Evolutionary conservation across 2,113 vertebrate species (phyloP), one percentile per base, ranked within the genome.

Genomic region (Tragelaphus strepsiceros): DNA sequence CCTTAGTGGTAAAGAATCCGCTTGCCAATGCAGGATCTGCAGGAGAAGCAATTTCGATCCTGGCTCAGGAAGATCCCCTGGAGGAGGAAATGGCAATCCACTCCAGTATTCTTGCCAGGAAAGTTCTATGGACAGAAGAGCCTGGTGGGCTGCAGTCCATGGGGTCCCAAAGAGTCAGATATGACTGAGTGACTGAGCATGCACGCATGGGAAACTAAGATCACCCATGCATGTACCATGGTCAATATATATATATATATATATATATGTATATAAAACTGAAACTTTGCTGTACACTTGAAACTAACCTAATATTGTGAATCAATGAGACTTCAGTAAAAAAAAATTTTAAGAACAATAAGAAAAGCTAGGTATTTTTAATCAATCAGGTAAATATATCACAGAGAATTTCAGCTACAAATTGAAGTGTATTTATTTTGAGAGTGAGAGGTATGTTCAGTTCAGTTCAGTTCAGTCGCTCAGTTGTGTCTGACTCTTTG

Each of bases 341-440:
- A 80, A 81, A 80, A 81, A n/a, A 53, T 53, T 30, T 30, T 80
- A 30, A 81, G 30, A 81, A 81, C 49, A 81, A 6, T 7, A 81
- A 53, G 53, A 32, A 53, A 22, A 6, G 28, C 78, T 81, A 49
- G 26, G 85, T 96, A 7, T 49, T 93, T 93, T 85, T 80, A 97
- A 98, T 97, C 92, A 97, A 51, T 94, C 49, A 92, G 43, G 84
- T 95, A 90, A 90, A 96, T 92, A 90, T 94, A 98, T 98, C 85
- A 94, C 59, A 91, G 90, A 93, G 83, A 96, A 97, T 97, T 98
- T 95, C 77, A 97, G 88, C 35, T 97, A 92, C 86, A 98, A 97
- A 97, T 97, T 81, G 97, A 98, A 98, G 89, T 97, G 91, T 80
- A 58, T 71, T 97, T 85, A 32, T 61, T 35, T 26, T 53, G 97